phyloP scores from a whole-genome alignment of 2,113 vertebrate species.

The Thermophis baileyi region DNA sequence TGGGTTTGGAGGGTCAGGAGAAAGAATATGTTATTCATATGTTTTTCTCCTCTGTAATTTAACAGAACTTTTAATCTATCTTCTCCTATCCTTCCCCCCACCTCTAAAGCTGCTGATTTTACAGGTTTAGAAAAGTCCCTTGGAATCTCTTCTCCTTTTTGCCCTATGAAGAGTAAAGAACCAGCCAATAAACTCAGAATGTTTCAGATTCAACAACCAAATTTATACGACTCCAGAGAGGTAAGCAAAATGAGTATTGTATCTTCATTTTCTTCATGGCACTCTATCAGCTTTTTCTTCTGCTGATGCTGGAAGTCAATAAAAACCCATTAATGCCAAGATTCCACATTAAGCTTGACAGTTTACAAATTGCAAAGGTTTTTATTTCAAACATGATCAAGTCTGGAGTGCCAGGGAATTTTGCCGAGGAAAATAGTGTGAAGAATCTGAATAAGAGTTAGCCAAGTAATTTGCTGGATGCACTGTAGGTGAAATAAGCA shows the following conservation, averaged over 20 bases:
- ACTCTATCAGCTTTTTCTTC: slow-evolving; percentile 53
- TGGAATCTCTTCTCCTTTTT: slow-evolving; percentile 6
- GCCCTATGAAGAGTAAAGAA: slow-evolving; percentile 29
- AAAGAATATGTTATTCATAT: not conserved
- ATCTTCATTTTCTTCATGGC: slow-evolving; percentile 52
- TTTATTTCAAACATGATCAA: slow-evolving; percentile 51
- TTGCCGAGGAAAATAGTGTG: not conserved
- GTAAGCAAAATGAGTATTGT: slow-evolving; percentile 39
- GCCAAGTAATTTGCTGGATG: not conserved
- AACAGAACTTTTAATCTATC: slow-evolving; percentile 5
- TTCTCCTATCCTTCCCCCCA: not conserved
- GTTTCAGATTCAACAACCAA: slow-evolving; percentile 47
- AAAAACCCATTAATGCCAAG: slow-evolving; percentile 59
- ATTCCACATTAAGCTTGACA: slow-evolving; percentile 53
- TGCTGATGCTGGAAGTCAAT: slow-evolving; percentile 54
- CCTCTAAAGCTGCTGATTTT: slow-evolving; percentile 8
- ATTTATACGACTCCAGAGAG: slow-evolving; percentile 41
- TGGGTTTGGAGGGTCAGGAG: not conserved
- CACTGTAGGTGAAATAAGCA: not conserved
- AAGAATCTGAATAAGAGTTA: slow-evolving; percentile 31
- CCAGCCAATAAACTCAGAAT: slow-evolving; percentile 32
- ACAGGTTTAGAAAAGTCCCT: not conserved
- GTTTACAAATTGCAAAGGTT: slow-evolving; percentile 55
- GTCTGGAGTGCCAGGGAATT: slow-evolving; percentile 24
- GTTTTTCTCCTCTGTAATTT: not conserved